Conservation (phyloP, 2,113 vertebrate genomes). For the Actenoides lindsayi region DNA sequence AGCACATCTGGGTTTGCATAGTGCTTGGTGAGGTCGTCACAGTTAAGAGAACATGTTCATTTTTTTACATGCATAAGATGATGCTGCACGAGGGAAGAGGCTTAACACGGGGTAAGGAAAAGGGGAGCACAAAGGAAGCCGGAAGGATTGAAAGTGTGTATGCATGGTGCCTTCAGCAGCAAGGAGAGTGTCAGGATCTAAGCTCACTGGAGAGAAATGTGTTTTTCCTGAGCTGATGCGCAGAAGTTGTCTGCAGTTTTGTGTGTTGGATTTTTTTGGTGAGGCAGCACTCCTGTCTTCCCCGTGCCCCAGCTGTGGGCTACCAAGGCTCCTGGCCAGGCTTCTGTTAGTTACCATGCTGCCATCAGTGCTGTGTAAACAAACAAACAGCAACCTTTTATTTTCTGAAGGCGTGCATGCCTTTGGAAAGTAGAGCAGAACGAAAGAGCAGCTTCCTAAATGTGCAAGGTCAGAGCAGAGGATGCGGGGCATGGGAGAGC, state of each 20-base stretch:
- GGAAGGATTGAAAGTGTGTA: not conserved
- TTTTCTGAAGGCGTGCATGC: not conserved
- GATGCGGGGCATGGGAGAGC: not conserved
- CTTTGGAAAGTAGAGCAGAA: constrained; percentile 29
- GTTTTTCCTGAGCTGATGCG: not conserved
- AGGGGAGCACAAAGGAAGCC: not conserved
- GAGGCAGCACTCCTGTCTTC: not conserved
- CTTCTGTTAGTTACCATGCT: not conserved
- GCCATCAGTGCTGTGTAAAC: not conserved
- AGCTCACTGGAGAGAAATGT: not conserved
- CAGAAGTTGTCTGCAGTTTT: not conserved
- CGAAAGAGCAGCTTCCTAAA: constrained; percentile 8
- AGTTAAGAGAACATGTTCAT: not conserved
- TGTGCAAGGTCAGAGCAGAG: not conserved
- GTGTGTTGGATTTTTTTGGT: not conserved
- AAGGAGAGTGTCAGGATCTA: not conserved
- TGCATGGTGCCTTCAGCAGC: not conserved
- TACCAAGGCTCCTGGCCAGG: not conserved
- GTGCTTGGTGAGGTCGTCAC: not conserved
- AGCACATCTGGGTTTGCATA: not conserved
- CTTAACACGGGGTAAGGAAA: not conserved
- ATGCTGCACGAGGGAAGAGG: not conserved
- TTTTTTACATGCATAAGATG: not conserved
- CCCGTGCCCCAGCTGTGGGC: not conserved
- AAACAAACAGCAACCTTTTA: not conserved